phyloP scores from a whole-genome alignment of 1,140 invertebrate genomes.

The Lepidotrigona ventralis region DNA sequence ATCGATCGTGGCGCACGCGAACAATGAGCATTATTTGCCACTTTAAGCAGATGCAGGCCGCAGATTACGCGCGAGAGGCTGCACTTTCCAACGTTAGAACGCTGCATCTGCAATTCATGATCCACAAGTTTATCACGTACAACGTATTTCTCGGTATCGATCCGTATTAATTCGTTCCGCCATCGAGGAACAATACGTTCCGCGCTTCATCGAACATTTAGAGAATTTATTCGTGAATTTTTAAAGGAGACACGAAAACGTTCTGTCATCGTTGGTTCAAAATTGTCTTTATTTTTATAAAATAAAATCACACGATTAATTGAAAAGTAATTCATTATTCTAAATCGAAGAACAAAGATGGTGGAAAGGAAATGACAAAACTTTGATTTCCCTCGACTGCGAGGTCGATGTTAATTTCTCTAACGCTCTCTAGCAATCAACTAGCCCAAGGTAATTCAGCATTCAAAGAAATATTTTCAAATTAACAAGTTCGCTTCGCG shows the following conservation, averaged over 20 bases:
- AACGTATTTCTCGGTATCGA: too few relatives aligned
- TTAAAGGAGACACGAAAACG: too few relatives aligned
- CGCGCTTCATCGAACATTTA: not conserved
- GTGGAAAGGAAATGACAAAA: too few relatives aligned
- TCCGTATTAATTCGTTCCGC: not conserved
- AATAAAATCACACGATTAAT: too few relatives aligned
- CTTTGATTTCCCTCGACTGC: too few relatives aligned
- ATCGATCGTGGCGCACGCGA: conserved; percentile 64
- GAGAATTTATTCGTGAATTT: too few relatives aligned
- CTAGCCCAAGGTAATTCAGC: not conserved
- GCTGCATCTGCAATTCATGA: not conserved
- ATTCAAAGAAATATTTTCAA: not conserved
- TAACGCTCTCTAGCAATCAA: too few relatives aligned
- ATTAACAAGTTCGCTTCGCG: not conserved
- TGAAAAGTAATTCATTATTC: too few relatives aligned
- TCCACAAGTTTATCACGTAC: not conserved
- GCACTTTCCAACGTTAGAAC: not conserved
- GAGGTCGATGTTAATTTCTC: too few relatives aligned
- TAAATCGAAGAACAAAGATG: too few relatives aligned
- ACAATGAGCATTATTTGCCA: conserved; percentile 61
- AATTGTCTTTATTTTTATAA: too few relatives aligned
- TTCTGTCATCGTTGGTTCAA: too few relatives aligned
- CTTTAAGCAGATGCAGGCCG: not conserved
- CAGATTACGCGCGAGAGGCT: conserved; percentile 13
- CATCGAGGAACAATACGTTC: not conserved